Base-by-base conservation (phyloP, 2,888 invertebrate genomes). In the Stenolophus ochropezus region DNA sequence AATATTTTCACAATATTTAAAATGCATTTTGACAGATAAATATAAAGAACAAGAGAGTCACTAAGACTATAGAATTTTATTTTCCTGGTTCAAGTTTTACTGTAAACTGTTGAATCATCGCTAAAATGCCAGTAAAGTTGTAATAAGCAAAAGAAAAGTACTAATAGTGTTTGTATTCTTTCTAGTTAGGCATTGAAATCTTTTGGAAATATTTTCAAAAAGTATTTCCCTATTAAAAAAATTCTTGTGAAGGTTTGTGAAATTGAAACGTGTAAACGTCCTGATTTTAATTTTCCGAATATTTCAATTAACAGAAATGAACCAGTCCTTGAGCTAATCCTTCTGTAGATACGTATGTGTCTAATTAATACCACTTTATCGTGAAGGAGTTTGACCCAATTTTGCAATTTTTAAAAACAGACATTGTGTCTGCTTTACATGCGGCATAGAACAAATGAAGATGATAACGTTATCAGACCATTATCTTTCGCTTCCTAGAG, bases 401-500 rank as follows among this genome's bases (percentile, higher is more conserved):
- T 51, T 73, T 73, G 6, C 11, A 27, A 11, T 51, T 74, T 51
- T 74, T 74, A 25, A 53, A 23, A 74, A 73, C 18, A 74, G 74
- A 51, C 74, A 49, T 0, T 11, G 16, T 74, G 74, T 74, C 53
- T 74, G 18, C 8, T 8, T 16, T 8, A 8, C 51, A 49, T 74
- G 53, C 51, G 16, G 16, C 23, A 4, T 74, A 51, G 51, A 25
- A 27, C 16, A 69, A 33, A 27, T 53, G 8, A 11, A 25, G 53
- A 5, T 74, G 74, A 74, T 74, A 74, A 53, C 27, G 25, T 74
- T 74, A 74, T 74, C 74, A 6, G n/a, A 42, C 14, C 23, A 21
- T 33, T 69, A 69, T 76, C 53, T 16, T 56, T 76, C 27, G 58
- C 76, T 76, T 76, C 76, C 76, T 76, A 76, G 33, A 27, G 25